Conservation (phyloP, 2,888 invertebrate genomes). For the Chalcosyrphus nemorum region DNA sequence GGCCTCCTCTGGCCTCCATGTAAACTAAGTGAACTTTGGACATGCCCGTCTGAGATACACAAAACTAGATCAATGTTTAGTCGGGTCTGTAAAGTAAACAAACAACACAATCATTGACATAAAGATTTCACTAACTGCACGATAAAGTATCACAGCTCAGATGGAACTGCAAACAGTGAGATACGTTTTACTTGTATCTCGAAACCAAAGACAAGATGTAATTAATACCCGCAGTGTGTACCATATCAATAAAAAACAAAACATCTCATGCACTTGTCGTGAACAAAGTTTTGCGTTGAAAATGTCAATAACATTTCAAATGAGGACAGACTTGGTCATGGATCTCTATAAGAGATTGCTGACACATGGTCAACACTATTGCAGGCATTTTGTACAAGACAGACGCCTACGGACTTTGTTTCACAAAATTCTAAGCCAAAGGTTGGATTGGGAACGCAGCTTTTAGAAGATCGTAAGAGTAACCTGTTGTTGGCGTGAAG, state of each 20-base stretch:
- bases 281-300: neutral
- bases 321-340: conserved; percentile 17
- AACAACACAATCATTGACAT: conserved; percentile 21
- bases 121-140: conserved; percentile 37
- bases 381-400: neutral
- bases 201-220: no score
- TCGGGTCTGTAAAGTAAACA: conserved; percentile 11
- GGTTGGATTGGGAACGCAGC: neutral
- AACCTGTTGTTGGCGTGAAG: neutral
- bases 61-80: neutral
- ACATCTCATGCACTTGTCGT: neutral
- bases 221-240: no score
- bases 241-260: neutral
- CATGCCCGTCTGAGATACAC: neutral
- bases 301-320: conserved; percentile 31
- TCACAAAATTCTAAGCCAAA: neutral
- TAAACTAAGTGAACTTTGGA: conserved; percentile 29
- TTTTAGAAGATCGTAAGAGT: neutral
- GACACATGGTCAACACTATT: neutral
- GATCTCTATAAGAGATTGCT: neutral
- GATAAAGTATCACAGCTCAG: neutral
- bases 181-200: no score
- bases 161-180: neutral
- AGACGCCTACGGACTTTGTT: neutral
- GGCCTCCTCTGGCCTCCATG: neutral